Evolutionary conservation across 2,797 vertebrate genomes (phyloP).

Genomic region (Pipistrellus kuhlii): DNA sequence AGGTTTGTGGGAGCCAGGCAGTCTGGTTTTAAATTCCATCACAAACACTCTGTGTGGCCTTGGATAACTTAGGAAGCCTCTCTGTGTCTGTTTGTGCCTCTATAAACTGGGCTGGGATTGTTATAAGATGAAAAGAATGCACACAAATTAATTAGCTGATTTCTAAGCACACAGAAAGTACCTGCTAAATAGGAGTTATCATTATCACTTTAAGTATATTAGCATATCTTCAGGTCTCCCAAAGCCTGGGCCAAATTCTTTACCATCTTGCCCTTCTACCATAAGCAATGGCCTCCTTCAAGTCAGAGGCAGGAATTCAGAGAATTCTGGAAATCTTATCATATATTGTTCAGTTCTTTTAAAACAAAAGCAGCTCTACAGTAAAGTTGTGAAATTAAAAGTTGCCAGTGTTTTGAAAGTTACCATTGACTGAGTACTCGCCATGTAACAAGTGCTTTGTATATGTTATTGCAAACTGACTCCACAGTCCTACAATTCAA

Average conservation of each 20-base stretch:
- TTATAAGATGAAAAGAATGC: neutral
- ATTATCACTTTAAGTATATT: neutral
- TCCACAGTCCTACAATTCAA: neutral
- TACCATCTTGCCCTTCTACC: neutral
- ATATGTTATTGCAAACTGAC: neutral
- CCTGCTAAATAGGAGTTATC: neutral
- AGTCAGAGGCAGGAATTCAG: neutral
- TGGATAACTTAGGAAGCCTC: neutral
- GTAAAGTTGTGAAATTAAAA: neutral
- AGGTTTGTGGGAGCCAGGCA: neutral
- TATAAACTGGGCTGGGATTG: neutral
- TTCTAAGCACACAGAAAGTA: neutral
- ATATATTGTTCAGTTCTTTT: constrained; percentile 7
- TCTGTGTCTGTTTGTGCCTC: neutral
- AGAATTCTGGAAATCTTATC: neutral
- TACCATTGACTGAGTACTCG: neutral
- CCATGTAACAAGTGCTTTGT: neutral
- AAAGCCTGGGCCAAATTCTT: neutral
- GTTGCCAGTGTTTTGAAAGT: neutral
- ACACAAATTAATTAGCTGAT: constrained; percentile 9
- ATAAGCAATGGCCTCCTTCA: neutral
- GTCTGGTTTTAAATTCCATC: neutral
- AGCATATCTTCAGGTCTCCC: neutral
- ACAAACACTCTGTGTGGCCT: neutral
- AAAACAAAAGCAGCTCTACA: neutral